Evolutionary conservation across 2,888 invertebrate genomes (phyloP).

Genomic region (Vannuccia rotundouncinata): DNA sequence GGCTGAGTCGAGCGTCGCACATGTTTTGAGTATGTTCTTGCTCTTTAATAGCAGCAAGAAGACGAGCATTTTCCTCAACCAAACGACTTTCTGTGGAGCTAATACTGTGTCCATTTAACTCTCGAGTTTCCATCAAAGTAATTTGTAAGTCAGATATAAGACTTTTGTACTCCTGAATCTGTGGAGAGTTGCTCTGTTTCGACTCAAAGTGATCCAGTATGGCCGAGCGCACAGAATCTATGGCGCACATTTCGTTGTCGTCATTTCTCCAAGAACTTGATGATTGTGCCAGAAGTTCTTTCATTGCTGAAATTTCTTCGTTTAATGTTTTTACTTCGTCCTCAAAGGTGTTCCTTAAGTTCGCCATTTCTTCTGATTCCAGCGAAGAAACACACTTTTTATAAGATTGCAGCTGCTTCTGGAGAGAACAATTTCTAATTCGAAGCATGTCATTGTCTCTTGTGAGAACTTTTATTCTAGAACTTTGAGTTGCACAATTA

Average conservation of each 20-base stretch:
- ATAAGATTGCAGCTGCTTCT: neutral
- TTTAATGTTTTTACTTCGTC: neutral
- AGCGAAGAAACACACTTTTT: neutral
- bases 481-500: neutral
- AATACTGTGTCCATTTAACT: neutral
- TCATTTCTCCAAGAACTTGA: neutral
- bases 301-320: neutral
- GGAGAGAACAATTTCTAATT: neutral
- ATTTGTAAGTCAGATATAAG: neutral
- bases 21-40: neutral
- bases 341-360: neutral
- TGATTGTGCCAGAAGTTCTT: neutral
- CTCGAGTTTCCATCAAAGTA: neutral
- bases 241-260: neutral
- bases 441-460: neutral
- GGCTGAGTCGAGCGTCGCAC: neutral
- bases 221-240: neutral
- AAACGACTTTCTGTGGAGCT: neutral
- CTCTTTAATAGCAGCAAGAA: neutral
- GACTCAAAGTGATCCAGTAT: neutral
- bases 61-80: neutral
- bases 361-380: neutral
- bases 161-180: neutral
- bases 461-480: neutral
- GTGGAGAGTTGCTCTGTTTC: neutral